These are phyloP conservation scores for Laupala kohalensis DNA, from an alignment of 1,140 invertebrate species.

Conservation along the genomic window DNA sequence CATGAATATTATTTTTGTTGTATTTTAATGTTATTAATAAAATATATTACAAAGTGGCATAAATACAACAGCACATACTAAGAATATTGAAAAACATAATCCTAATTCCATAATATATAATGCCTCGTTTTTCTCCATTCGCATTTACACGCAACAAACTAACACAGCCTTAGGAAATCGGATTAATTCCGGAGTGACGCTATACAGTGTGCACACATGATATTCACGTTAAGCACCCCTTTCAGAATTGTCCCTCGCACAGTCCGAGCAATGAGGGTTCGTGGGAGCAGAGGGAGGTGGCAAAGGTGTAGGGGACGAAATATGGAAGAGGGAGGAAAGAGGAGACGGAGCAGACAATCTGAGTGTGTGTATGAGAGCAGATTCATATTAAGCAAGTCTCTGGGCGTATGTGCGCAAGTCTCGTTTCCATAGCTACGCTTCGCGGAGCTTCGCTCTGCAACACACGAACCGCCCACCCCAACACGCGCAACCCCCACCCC, in stretches of 20 bases:
- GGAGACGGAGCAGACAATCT: not conserved
- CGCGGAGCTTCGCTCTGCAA: not conserved
- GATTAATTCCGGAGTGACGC: not conserved
- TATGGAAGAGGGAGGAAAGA: not conserved
- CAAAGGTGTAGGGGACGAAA: not conserved
- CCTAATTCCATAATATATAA: no score
- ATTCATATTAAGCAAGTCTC: not conserved
- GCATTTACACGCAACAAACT: not conserved
- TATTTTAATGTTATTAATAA: no score
- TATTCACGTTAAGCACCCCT: not conserved
- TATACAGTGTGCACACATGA: not conserved
- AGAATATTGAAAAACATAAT: no score
- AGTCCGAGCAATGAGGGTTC: not conserved
- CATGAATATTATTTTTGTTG: no score
- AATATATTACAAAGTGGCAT: no score
- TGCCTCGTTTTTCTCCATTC: no score
- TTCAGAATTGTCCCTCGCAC: not conserved
- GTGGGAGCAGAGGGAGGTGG: not conserved
- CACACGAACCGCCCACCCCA: not conserved
- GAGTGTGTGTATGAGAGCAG: not conserved
- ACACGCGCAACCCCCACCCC: no score
- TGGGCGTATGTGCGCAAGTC: not conserved
- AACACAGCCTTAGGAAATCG: not conserved
- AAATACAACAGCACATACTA: no score
- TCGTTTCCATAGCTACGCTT: not conserved